Conservation (phyloP, 2,113 vertebrate genomes). For the Hemichromis elongatus region DNA sequence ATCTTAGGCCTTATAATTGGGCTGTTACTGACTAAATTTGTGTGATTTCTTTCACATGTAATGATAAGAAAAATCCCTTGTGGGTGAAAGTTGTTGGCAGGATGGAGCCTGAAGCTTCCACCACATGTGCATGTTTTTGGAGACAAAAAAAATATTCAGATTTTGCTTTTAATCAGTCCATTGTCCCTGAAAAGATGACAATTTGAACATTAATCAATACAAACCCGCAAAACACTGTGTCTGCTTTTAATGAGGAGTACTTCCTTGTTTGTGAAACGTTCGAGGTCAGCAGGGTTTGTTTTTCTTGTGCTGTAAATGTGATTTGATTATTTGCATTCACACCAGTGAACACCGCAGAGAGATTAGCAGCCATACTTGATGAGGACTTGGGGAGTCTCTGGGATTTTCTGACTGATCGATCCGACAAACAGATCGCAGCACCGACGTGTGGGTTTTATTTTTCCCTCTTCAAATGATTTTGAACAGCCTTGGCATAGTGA, state of each 20-base stretch:
- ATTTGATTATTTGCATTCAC: not conserved
- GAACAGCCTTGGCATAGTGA: not conserved
- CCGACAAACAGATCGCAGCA: constrained; percentile 4
- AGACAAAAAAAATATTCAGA: not conserved
- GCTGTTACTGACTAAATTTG: not conserved
- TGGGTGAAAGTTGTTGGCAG: not conserved
- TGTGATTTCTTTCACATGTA: not conserved
- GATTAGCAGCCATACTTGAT: not conserved
- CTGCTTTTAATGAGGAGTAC: not conserved
- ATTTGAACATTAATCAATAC: not conserved
- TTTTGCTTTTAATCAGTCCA: not conserved
- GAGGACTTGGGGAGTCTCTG: not conserved
- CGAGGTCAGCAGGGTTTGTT: not conserved
- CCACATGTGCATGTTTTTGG: not conserved
- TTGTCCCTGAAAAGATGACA: not conserved
- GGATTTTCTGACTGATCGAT: constrained; percentile 4
- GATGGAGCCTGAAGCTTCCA: not conserved
- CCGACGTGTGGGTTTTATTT: not conserved
- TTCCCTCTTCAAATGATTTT: not conserved
- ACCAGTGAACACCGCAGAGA: not conserved
- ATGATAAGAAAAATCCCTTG: not conserved
- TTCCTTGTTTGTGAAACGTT: not conserved
- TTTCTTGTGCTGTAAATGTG: not conserved
- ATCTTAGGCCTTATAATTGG: not conserved
- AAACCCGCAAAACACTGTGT: not conserved